These are phyloP conservation scores for Harlomillsia oculata DNA, from an alignment of 1,140 invertebrate genomes.

Conservation along the genomic window DNA sequence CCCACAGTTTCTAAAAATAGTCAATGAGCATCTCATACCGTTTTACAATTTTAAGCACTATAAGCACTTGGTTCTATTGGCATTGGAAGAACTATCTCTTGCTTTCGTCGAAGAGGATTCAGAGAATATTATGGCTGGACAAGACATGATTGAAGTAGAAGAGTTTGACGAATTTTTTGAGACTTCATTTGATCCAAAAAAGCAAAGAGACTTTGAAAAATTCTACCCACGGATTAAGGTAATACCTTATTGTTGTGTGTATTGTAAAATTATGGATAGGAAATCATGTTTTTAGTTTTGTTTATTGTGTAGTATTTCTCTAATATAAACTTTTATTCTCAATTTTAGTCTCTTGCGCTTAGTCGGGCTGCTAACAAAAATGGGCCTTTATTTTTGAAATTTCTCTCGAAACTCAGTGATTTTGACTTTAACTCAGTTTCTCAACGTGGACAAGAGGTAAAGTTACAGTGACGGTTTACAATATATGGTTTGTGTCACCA, in stretches of 20 bases:
- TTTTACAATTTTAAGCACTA: slow-evolving; percentile 34
- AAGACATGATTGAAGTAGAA: slow-evolving; percentile 24
- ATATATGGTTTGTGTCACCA: too few relatives aligned
- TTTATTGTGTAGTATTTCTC: not conserved
- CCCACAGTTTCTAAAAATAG: slow-evolving; percentile 33
- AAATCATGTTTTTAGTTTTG: not conserved
- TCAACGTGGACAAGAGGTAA: slow-evolving; percentile 21
- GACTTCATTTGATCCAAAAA: slow-evolving; percentile 31
- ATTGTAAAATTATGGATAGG: not conserved
- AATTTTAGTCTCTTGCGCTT: not conserved
- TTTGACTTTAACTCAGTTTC: slow-evolving; percentile 21
- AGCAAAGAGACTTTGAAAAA: slow-evolving; percentile 31
- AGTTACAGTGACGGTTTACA: too few relatives aligned
- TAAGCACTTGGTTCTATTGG: slow-evolving; percentile 29
- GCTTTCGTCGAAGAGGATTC: slow-evolving; percentile 9
- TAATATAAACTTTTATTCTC: not conserved
- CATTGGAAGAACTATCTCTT: slow-evolving; percentile 9
- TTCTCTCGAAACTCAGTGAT: slow-evolving; percentile 26
- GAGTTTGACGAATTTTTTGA: slow-evolving; percentile 35
- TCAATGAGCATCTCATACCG: slow-evolving; percentile 26
- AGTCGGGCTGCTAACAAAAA: slow-evolving; percentile 11
- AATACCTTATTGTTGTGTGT: not conserved
- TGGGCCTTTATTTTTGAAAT: slow-evolving; percentile 27
- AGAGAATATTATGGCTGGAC: slow-evolving; percentile 21
- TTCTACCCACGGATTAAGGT: slow-evolving; percentile 34